Conservation (phyloP, 2,888 invertebrate genomes). For the Dolichomitus sp. region DNA sequence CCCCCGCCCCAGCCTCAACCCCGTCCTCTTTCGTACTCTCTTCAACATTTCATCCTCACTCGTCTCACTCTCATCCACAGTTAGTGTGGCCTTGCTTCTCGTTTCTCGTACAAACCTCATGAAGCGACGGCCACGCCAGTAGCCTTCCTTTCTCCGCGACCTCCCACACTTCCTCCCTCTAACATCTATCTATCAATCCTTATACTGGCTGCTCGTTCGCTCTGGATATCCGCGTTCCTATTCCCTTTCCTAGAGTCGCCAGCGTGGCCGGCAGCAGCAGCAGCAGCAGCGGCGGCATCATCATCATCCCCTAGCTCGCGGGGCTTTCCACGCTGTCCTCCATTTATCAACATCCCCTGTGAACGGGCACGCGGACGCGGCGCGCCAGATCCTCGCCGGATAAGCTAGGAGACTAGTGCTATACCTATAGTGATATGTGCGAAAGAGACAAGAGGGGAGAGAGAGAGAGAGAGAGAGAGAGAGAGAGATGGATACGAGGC, state of each 20-base stretch:
- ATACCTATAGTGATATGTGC: slow-evolving; percentile 30
- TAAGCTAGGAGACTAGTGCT: slow-evolving; percentile 28
- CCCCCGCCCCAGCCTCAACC: slow-evolving; percentile 28
- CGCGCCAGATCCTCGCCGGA: slow-evolving; percentile 52
- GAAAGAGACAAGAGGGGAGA: slow-evolving; percentile 1
- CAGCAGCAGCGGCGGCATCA: slow-evolving; percentile 35
- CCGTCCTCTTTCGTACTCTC: slow-evolving; percentile 30
- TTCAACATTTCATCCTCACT: slow-evolving; percentile 36
- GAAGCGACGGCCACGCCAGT: not conserved
- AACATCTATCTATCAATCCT: slow-evolving; percentile 74
- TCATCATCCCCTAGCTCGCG: slow-evolving; percentile 34
- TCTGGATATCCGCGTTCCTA: slow-evolving; percentile 59
- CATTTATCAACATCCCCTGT: slow-evolving; percentile 76
- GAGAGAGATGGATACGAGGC: not conserved
- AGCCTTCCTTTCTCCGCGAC: slow-evolving; percentile 4
- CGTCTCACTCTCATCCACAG: slow-evolving; percentile 18
- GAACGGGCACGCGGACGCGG: slow-evolving; percentile 29
- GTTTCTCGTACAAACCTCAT: slow-evolving; percentile 27
- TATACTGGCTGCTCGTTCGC: slow-evolving; percentile 64
- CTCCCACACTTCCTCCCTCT: slow-evolving; percentile 35
- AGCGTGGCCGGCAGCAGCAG: slow-evolving; percentile 20
- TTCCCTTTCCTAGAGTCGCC: slow-evolving; percentile 35
- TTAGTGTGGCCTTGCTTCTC: not conserved
- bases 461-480: slow-evolving; percentile 29
- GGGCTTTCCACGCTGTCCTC: slow-evolving; percentile 61